phyloP scores from a whole-genome alignment of 1,140 invertebrate species.

The Eupristina koningsbergeri region DNA sequence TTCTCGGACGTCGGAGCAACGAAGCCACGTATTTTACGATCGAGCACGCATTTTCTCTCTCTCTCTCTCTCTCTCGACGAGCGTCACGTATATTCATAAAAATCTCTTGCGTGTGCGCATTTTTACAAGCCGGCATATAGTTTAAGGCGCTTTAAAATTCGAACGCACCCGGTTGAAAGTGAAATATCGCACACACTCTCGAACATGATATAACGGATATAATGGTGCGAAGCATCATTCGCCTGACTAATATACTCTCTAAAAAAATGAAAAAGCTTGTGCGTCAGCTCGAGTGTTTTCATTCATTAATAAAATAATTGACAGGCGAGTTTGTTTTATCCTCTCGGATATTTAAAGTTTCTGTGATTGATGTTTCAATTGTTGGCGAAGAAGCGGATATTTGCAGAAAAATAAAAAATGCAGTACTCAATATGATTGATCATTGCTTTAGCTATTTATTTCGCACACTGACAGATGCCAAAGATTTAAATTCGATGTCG shows the following conservation, averaged over 20 bases:
- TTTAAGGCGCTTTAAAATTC: conserved; percentile 12
- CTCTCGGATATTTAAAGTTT: too few species aligned
- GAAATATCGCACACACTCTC: not conserved
- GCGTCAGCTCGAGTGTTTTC: not conserved
- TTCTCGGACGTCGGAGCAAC: not conserved
- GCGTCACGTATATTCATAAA: not conserved
- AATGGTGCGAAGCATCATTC: conserved; percentile 2
- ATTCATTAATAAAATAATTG: not conserved
- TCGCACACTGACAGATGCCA: too few species aligned
- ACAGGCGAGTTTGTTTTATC: too few species aligned
- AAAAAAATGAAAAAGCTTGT: not conserved
- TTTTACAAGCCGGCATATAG: conserved; percentile 5
- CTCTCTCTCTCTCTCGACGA: not conserved
- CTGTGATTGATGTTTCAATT: too few species aligned
- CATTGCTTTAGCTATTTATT: too few species aligned
- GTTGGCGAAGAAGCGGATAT: too few species aligned
- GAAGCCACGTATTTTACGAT: not conserved
- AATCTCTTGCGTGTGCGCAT: not conserved
- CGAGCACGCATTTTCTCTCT: not conserved
- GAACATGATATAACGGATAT: conserved; percentile 2
- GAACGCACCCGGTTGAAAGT: conserved; percentile 23
- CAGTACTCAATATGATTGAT: too few species aligned
- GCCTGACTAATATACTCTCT: not conserved
- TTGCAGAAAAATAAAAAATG: too few species aligned
- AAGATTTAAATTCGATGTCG: too few species aligned